Base-by-base conservation (phyloP, 2,888 invertebrate species). In the Incurvaria masculella region DNA sequence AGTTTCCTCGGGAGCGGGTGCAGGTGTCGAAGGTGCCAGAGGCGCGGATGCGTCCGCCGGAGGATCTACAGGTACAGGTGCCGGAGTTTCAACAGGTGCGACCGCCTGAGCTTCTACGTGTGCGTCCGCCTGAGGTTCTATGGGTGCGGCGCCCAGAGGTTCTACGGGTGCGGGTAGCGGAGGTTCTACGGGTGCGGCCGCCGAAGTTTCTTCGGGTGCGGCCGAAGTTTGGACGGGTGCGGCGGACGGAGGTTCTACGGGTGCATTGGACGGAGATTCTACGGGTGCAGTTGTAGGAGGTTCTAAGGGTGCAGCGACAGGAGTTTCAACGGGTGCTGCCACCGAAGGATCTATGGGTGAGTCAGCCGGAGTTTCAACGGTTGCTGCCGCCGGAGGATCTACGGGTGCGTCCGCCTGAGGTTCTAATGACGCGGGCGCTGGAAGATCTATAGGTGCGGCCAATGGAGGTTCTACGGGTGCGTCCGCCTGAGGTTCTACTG, bases 231-330 rank as follows among this genome's bases (percentile, higher is more conserved):
- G 56, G 4, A 58, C 47, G 46, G 53, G 52, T 48, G 57, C 59
- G 20, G 52, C 44, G 17, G 55, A 52, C 1, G 39, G 53, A 46
- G 21, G 18, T 14, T 19, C n/a, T 8, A 18, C 14, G 4, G 40
- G 64, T 42, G 64, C 62, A 2, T 57, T 55, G 41, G 53, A 50
- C 21, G 65, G 61, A 0, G 65, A 59, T 52, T 69, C 65, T 57
- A 68, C 56, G 23, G 64, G 58, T 45, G 59, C 59, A 23, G 57
- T 58, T 46, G 21, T 8, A 17, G 62, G n/a, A 17, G n/a, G 18
- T 21, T 42, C 33, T 50, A 52, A 8, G n/a, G n/a, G n/a, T n/a
- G n/a, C n/a, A n/a, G n/a, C n/a, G n/a, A n/a, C n/a, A n/a, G n/a
- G n/a, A n/a, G n/a, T n/a, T n/a, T n/a, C 38, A 23, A 44, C 16